These are phyloP conservation scores for Pollenia amentaria DNA, from an alignment of 2,888 invertebrate genomes.

Conservation along the genomic window DNA sequence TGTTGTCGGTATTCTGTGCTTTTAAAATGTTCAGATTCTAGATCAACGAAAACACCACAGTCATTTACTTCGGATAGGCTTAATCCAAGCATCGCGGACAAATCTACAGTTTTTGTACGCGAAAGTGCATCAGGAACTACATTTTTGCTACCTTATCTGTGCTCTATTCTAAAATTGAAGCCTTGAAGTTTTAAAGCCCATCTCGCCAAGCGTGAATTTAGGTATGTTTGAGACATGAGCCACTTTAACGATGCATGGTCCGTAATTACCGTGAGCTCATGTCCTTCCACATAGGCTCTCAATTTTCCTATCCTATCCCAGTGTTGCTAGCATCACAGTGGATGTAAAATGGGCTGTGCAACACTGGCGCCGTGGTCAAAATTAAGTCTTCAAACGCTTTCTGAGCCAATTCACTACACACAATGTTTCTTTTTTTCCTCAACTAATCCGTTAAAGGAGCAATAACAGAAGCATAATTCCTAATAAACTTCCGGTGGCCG, in stretches of 20 bases:
- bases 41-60: slow-evolving; percentile 40
- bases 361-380: slow-evolving; percentile 38
- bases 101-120: neutral
- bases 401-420: slow-evolving; percentile 42
- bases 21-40: slow-evolving; percentile 47
- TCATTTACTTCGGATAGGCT: neutral
- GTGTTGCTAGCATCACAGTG: slow-evolving; percentile 34
- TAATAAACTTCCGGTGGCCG: slow-evolving; percentile 61
- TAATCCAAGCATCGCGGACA: no score
- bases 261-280: neutral
- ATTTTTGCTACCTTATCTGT: neutral
- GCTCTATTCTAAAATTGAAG: neutral
- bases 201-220: slow-evolving; percentile 71
- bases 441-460: slow-evolving; percentile 59
- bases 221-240: slow-evolving; percentile 76
- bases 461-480: slow-evolving; percentile 56
- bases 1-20: slow-evolving; percentile 22
- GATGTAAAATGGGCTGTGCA: slow-evolving; percentile 45
- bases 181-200: slow-evolving; percentile 57
- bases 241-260: no score
- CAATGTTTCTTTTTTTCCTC: slow-evolving; percentile 26
- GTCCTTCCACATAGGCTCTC: slow-evolving; percentile 13
- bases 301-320: slow-evolving; percentile 10
- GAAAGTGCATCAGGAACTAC: slow-evolving; percentile 24
- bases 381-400: neutral